Evolutionary conservation across 2,113 vertebrate species (phyloP).

Genomic region (Rhombomys opimus): DNA sequence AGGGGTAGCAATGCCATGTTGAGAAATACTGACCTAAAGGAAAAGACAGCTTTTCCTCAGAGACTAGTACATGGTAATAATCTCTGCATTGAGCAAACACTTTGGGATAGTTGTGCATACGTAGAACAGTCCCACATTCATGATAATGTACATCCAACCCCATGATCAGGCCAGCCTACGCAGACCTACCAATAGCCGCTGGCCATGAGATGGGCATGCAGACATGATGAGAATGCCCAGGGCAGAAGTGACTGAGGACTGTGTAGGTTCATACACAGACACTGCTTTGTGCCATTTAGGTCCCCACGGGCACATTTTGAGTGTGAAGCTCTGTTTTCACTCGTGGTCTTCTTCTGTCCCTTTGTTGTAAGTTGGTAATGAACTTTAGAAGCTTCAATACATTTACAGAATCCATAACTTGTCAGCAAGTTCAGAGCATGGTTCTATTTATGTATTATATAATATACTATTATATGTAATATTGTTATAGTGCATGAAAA

Average conservation of each 20-base stretch:
- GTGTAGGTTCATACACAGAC: neutral
- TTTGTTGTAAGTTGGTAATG: neutral
- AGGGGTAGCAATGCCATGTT: no score
- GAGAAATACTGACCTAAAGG: neutral
- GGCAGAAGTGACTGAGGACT: neutral
- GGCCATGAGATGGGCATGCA: neutral
- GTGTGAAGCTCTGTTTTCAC: neutral
- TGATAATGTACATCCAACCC: neutral
- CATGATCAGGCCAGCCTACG: neutral
- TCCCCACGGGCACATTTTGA: neutral
- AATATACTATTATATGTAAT: neutral
- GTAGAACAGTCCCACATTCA: neutral
- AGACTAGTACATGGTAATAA: neutral
- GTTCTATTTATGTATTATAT: neutral
- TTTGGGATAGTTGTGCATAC: neutral
- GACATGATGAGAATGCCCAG: neutral
- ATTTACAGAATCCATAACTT: neutral
- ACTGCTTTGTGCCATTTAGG: neutral
- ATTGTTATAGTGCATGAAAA: neutral
- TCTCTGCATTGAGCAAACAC: neutral
- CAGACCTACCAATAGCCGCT: neutral
- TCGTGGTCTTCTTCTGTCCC: neutral
- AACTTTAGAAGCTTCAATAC: neutral
- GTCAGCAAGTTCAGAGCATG: neutral
- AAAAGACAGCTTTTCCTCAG: neutral